Evolutionary conservation across 2,888 invertebrate species (phyloP).

Genomic region (Autographa pulchrina): DNA sequence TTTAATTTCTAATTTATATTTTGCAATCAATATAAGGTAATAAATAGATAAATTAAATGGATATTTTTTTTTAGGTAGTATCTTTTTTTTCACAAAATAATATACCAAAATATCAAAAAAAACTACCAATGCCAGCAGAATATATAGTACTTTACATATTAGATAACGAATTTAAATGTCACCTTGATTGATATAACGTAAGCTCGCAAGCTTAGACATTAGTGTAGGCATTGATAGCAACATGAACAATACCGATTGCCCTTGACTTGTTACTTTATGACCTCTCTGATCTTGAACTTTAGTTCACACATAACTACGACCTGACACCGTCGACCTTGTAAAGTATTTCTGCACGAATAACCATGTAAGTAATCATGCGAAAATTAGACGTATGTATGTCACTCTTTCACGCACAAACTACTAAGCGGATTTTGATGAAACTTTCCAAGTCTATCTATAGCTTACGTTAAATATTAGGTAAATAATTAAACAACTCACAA

Average conservation of each 20-base stretch:
- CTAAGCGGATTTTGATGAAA: background rate
- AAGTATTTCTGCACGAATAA: slow-evolving; percentile 21
- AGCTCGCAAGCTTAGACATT: background rate
- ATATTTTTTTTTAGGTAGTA: too few relatives aligned
- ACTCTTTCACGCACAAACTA: background rate
- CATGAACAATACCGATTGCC: slow-evolving; percentile 30
- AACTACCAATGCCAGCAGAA: background rate
- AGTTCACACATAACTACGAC: slow-evolving; percentile 1
- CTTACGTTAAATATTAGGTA: too few relatives aligned
- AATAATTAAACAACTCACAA: too few relatives aligned
- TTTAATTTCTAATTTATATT: too few relatives aligned
- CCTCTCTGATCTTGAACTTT: slow-evolving; percentile 48
- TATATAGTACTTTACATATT: background rate
- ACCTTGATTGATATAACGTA: background rate
- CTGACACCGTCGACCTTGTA: slow-evolving; percentile 45
- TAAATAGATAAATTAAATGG: too few relatives aligned
- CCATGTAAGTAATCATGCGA: background rate
- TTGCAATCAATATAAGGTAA: too few relatives aligned
- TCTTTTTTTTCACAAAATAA: too few relatives aligned
- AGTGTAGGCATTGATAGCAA: slow-evolving; percentile 8
- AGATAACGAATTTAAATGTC: slow-evolving; percentile 1
- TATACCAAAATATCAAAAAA: background rate
- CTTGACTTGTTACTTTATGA: slow-evolving; percentile 23
- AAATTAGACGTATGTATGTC: background rate
- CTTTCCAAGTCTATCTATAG: background rate